Evolutionary conservation across 1,140 invertebrate genomes (phyloP), one percentile per base, ranked within the genome.

Genomic region (Leptinotarsa defecta): DNA sequence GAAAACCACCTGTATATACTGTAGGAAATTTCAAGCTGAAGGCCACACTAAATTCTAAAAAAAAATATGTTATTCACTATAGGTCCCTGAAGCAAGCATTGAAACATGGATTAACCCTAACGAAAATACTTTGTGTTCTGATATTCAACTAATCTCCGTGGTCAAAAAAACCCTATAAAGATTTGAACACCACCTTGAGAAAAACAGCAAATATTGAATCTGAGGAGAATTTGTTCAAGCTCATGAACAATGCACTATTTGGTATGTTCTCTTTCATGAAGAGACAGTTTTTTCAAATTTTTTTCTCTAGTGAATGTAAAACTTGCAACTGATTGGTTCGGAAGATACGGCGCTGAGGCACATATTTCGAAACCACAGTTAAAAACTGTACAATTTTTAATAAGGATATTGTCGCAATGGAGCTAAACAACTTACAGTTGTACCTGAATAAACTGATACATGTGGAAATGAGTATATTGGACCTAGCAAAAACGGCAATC

Each of bases 31-130:
- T 74, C 2, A 78, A 78, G 71, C 27, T 78, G n/a, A 63, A 76
- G 62, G 52, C 65, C 8, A 76, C 89, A 76, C 73, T 89, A 86
- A 86, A 77, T 89, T 65, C 13, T 13, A 57, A 86, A 1, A 34
- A 87, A 4, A 87, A 24, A 8, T 34, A 78, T 49, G 27, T 78
- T 8, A 83, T 89, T 61, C 88, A 89, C 82, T 87, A 88, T 83
- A 73, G 78, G 74, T 87, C 86, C 80, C 83, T 89, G 49, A 81
- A 88, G 83, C 86, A 87, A 80, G 87, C 84, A 77, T 19, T 89
- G 27, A 68, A 84, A 70, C 19, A 83, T 73, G 88, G 88, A 52
- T 64, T 89, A 48, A 34, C 2, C 8, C 8, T 34, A 1, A 34
- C 34, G 6, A 34, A 34, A 83, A 83, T 90, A 61, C 83, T 89